These are phyloP conservation scores for Chondrosia reniformis DNA, from an alignment of 37 sponge, comb jelly and placozoan genomes.

Conservation along the genomic window DNA sequence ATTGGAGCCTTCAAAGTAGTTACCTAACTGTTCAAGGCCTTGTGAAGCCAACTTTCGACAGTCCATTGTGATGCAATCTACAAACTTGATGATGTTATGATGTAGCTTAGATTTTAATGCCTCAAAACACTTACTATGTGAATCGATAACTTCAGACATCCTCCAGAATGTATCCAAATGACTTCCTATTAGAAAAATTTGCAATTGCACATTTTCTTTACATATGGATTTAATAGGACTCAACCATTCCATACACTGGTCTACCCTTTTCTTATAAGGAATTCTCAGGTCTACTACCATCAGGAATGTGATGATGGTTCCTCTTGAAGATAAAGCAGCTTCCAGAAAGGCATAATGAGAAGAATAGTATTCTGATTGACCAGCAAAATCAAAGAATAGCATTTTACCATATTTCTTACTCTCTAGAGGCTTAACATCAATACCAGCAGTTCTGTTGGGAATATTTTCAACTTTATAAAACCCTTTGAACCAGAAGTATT, in stretches of 20 bases:
- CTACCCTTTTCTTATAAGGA: neutral
- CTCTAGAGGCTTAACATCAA: neutral
- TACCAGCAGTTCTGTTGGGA: constrained; percentile 12
- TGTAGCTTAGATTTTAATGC: too few relatives aligned
- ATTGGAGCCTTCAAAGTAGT: neutral
- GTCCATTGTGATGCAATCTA: neutral
- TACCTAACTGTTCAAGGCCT: neutral
- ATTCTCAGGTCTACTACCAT: neutral
- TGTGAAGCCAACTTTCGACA: neutral
- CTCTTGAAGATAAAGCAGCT: neutral
- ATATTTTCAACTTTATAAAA: too few relatives aligned
- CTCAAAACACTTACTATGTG: neutral
- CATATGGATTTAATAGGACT: neutral
- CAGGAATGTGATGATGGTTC: neutral
- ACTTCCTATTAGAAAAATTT: neutral
- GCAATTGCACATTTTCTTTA: neutral
- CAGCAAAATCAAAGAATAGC: constrained; percentile 2
- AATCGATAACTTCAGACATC: too few relatives aligned
- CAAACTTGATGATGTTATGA: neutral
- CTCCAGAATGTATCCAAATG: neutral
- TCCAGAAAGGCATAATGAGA: neutral
- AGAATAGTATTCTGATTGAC: constrained; percentile 1
- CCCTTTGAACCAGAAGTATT: too few relatives aligned
- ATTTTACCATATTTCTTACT: neutral
- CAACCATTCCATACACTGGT: constrained; percentile 3